These are phyloP conservation scores for Silurus asotus DNA, from an alignment of 2,113 vertebrate genomes.

Conservation along the genomic window DNA sequence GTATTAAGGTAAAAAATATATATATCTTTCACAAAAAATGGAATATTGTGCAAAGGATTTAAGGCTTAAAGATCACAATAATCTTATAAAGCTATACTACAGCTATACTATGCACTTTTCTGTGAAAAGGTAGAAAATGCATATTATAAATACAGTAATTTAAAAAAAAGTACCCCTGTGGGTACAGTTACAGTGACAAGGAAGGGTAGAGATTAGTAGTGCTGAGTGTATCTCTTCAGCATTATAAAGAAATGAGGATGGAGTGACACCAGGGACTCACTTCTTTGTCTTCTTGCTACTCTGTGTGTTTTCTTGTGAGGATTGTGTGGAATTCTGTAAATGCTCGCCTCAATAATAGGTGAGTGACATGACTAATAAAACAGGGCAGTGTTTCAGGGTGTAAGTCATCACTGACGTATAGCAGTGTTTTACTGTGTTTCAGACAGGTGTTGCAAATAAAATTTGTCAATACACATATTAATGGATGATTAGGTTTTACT, in stretches of 20 bases:
- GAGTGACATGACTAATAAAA: not conserved
- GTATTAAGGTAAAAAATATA: not conserved
- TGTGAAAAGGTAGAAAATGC: not conserved
- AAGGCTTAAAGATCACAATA: not conserved
- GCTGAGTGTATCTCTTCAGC: not conserved
- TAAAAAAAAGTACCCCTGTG: not conserved
- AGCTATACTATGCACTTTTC: not conserved
- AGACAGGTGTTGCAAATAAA: not conserved
- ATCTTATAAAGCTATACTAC: not conserved
- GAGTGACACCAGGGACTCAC: no score
- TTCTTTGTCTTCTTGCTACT: not conserved
- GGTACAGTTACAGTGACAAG: not conserved
- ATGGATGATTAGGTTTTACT: not conserved
- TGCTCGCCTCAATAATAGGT: not conserved
- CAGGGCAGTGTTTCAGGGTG: not conserved
- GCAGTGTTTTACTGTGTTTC: not conserved
- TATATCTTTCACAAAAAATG: not conserved
- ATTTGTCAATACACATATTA: not conserved
- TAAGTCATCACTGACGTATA: not conserved
- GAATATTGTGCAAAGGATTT: not conserved
- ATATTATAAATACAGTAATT: not conserved
- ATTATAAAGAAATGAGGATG: not conserved
- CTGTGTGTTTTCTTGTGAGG: not conserved
- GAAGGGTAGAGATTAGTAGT: not conserved
- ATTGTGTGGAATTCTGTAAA: not conserved